Base-by-base conservation (phyloP, 1,140 invertebrate species). In the Whitmania pigra region DNA sequence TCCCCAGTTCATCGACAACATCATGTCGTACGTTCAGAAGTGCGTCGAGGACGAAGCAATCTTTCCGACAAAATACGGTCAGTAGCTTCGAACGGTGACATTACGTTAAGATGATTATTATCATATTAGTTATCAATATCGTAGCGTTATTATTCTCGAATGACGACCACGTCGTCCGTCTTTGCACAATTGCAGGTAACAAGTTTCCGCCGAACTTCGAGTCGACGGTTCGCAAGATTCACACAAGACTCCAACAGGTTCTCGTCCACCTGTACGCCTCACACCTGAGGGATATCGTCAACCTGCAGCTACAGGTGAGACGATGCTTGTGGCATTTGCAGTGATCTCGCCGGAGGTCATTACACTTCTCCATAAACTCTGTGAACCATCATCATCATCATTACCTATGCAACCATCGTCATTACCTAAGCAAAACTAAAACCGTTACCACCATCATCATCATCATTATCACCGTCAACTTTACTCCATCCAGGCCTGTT, bases 41-140 rank as follows among this genome's bases (percentile, higher is more conserved):
- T 94, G 92, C 77, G 89, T 97, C 83, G 93, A 90, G 83, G 94
- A 98, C 84, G 94, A 97, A 86, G 88, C 88, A 79, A 88, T 95
- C 81, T 98, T 97, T 87, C 94, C 94, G 84, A 97, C 94, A 78
- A 97, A 97, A 88, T 96, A 93, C 85, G 93, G 93, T 93, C 85
- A 88, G 84, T 81, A 31, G 31, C 7, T 36, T 11, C 31, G 31
- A 36, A 36, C 31, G 31, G 6, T 6, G 31, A 36, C 6, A 6
- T 36, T 36, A 36, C 31, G 31, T 36, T 36, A 36, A 3, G 2
- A 36, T 36, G 2, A 36, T 36, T 36, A 36, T 36, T 36, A 36
- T 36, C n/a, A n/a, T 36, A 36, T 36, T 36, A 36, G 13, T 49
- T 13, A 17, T 49, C 43, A 49, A 7, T 13, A 63, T 63, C 20